Conservation (phyloP, 2,113 vertebrate genomes). For the Vulpes lagopus region DNA sequence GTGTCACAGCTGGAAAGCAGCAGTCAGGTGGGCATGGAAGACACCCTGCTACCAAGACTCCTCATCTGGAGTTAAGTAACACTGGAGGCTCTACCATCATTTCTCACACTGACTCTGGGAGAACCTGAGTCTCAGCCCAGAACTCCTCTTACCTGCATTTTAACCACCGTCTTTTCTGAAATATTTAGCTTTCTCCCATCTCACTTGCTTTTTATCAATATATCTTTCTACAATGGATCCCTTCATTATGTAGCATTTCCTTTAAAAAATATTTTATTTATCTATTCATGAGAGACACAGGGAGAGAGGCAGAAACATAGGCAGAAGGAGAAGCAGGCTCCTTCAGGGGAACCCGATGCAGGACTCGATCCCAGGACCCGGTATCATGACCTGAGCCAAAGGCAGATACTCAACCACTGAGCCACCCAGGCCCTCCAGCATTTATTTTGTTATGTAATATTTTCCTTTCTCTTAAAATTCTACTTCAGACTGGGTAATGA, state of each 20-base stretch:
- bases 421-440: background rate
- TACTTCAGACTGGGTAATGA: background rate
- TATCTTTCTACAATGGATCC: background rate
- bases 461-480: background rate
- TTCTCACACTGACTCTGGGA: background rate
- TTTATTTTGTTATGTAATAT: background rate
- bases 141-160: background rate
- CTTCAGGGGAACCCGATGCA: no score
- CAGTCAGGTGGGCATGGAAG: background rate
- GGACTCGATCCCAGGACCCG: no score
- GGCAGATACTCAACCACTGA: no score
- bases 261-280: no score
- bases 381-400: no score
- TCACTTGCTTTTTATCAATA: background rate
- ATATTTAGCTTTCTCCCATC: background rate
- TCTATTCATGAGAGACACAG: no score
- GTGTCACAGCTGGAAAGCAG: background rate
- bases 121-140: background rate
- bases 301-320: no score
- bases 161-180: background rate
- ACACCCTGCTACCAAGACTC: accelerated
- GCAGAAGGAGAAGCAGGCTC: no score
- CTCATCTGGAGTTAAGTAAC: background rate
- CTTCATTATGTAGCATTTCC: background rate
- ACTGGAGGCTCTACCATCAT: accelerated